Evolutionary conservation across 1,140 invertebrate genomes (phyloP).

Genomic region (Lordiphosa stackelbergi): DNA sequence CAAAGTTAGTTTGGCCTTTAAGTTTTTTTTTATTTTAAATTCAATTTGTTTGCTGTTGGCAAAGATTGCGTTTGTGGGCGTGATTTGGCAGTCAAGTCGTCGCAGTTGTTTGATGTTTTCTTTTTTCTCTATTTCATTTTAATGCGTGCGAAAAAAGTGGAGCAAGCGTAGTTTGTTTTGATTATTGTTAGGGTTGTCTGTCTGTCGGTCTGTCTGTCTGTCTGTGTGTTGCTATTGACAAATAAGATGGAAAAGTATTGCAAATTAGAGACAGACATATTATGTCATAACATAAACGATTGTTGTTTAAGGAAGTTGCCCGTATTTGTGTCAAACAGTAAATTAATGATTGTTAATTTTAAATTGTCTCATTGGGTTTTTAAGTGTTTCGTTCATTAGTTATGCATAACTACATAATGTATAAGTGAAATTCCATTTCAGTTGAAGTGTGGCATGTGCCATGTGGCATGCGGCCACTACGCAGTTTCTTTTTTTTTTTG

Average conservation of each 20-base stretch:
- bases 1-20: no score
- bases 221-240: conserved; percentile 42
- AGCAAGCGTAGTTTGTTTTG: conserved; percentile 54
- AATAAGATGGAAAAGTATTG: conserved; percentile 58
- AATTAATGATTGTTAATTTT: conserved; percentile 39
- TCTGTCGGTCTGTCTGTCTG: background rate
- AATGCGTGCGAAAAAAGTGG: conserved; percentile 62
- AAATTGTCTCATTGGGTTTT: conserved; percentile 14
- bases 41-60: conserved; percentile 24
- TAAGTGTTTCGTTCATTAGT: background rate
- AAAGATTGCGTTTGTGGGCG: conserved; percentile 16
- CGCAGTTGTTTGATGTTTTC: conserved; percentile 44
- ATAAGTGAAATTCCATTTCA: conserved; percentile 25
- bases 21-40: conserved; percentile 4
- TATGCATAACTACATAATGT: conserved; percentile 8
- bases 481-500: conserved; percentile 19
- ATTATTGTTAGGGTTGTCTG: conserved; percentile 35
- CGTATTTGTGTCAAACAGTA: conserved; percentile 42
- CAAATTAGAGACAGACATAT: conserved; percentile 32
- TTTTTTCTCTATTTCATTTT: conserved; percentile 20
- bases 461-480: conserved; percentile 8
- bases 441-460: conserved; percentile 3
- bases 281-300: conserved; percentile 33
- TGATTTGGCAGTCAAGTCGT: conserved; percentile 24
- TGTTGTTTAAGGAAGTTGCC: conserved; percentile 37